Evolutionary conservation across 2,113 vertebrate species (phyloP), one percentile per base, ranked within the genome.

Genomic region (Numida meleagris): DNA sequence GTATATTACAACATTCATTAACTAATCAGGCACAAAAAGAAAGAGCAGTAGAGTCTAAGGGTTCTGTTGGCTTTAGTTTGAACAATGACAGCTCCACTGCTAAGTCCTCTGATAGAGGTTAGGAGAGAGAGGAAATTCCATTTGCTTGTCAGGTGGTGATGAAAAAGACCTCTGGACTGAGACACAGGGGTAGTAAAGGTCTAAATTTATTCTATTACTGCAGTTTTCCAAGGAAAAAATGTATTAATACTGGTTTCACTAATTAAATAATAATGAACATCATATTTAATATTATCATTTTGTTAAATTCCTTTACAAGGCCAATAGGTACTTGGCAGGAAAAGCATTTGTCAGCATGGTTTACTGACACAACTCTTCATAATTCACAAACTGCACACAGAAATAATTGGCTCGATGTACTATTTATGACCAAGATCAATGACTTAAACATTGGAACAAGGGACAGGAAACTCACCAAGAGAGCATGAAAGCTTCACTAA

Each of bases 1-100:
- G 14, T n/a, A n/a, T 20, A 58, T 68, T 46, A 59, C 0, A 0
- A 27, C 25, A 57, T 29, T 50, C 23, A 45, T 48, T 51, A 42
- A 40, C 14, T 11, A 82, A 15, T 9, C 11, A 36, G 17, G 20
- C 33, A 66, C 50, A 71, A 36, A 63, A 58, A 66, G 25, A 45
- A 66, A 53, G 8, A 79, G 27, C 19, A 76, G 18, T 27, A 19
- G 12, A 12, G 19, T 55, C 34, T 74, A 79, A 68, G 27, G 17
- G 15, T 55, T 2, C 27, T 62, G 12, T 9, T 67, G 12, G 40
- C 34, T 85, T 74, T 25, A 31, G 14, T 31, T n/a, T 31, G 51
- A 78, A n/a, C 25, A 57, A 46, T 57, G 9, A 36, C 57, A 45
- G 14, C 12, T 53, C 18, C 57, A 4, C 14, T 36, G 12, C 27